Evolutionary conservation across 1,140 invertebrate species (phyloP).

Genomic region (Zaprionus nigranus): DNA sequence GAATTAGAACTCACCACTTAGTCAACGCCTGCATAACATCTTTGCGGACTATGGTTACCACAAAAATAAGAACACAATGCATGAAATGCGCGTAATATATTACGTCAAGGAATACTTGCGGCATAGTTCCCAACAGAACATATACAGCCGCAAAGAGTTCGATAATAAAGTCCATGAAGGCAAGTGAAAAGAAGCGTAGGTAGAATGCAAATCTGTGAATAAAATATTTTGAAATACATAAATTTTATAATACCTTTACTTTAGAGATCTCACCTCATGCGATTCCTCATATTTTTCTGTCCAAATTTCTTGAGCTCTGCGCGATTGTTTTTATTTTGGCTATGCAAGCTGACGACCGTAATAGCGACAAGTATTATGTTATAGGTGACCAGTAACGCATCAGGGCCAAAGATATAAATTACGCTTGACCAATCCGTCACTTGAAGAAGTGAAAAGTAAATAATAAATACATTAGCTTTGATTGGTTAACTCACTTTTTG

Average conservation of each 20-base stretch:
- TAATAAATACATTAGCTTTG: too few relatives aligned
- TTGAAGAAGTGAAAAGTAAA: not conserved
- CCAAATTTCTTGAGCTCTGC: not conserved
- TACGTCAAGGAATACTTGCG: not conserved
- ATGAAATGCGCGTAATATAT: not conserved
- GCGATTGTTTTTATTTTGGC: not conserved
- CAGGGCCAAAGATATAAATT: not conserved
- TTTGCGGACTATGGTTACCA: not conserved
- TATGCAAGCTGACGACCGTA: not conserved
- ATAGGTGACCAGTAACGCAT: not conserved
- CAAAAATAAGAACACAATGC: conserved; percentile 2
- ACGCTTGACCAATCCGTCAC: not conserved
- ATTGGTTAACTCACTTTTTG: not conserved
- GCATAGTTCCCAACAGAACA: not conserved
- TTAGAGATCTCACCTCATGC: not conserved
- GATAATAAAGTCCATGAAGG: not conserved
- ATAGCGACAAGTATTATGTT: not conserved
- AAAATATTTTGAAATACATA: not conserved
- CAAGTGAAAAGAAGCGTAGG: conserved; percentile 1
- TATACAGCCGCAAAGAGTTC: not conserved
- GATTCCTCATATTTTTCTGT: not conserved
- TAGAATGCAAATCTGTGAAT: not conserved
- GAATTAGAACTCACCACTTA: not conserved
- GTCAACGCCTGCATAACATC: not conserved
- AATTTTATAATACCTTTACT: not conserved